Percentiles rank a stretch among this genome's conserved stretches.
These are phyloP conservation scores for Machimus atricapillus DNA, from an alignment of 2,888 invertebrate species.

Conservation along the genomic window DNA sequence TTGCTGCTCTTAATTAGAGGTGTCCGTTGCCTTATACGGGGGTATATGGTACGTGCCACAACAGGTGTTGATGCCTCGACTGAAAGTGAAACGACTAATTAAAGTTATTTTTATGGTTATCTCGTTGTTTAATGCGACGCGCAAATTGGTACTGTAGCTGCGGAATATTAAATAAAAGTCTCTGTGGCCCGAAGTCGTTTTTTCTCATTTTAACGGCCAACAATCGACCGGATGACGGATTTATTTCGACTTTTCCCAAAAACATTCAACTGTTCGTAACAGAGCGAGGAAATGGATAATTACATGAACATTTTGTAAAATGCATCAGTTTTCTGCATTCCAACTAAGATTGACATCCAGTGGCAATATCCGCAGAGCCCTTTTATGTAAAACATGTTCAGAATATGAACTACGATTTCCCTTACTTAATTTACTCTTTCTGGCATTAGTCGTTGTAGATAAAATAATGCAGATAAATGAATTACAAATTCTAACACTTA, in stretches of 20 bases:
- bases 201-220: background rate
- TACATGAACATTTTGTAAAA: background rate
- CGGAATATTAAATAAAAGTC: constrained; percentile 25
- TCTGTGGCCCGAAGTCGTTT: background rate
- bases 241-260: background rate
- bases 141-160: background rate
- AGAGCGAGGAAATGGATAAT: background rate
- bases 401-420: too few species aligned
- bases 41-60: constrained; percentile 42
- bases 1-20: constrained; percentile 44
- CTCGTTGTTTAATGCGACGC: constrained; percentile 24
- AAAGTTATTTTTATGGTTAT: constrained; percentile 46
- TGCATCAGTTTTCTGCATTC: background rate
- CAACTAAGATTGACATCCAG: background rate
- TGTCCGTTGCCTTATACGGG: constrained; percentile 41
- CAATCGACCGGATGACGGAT: background rate
- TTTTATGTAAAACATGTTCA: background rate
- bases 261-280: background rate
- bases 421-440: too few species aligned
- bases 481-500: too few species aligned
- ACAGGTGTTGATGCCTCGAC: constrained; percentile 44
- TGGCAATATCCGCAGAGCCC: background rate
- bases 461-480: too few species aligned
- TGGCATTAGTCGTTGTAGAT: too few species aligned
- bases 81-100: constrained; percentile 46